Evolutionary conservation across 2,888 invertebrate genomes (phyloP), one percentile per base, ranked within the genome.

Genomic region (Nudaria mundana): DNA sequence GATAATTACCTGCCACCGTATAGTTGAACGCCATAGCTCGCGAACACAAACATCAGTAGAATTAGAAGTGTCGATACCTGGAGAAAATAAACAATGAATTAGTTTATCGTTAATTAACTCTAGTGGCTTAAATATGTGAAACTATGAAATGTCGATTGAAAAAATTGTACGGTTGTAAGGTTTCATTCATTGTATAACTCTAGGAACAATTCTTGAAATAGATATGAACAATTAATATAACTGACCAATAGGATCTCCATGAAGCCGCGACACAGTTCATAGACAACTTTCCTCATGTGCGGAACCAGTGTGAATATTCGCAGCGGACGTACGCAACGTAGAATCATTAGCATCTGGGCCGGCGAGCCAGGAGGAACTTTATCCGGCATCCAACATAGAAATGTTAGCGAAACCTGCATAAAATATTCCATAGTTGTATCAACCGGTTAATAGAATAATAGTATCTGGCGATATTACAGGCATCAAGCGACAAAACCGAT

Each of bases 211-310:
- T n/a, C n/a, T n/a, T n/a, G n/a, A n/a, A n/a, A n/a, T n/a, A n/a
- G n/a, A n/a, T n/a, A n/a, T 10, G 7, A 20, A 7, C 3, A 6
- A n/a, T 0, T 32, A 3, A 6, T 15, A 0, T 0, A 5, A 24
- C 52, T 52, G 32, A 98, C 99, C 83, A 99, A 89, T 34, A 99
- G 83, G 60, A 99, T 99, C 89, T 99, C 99, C 82, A 99, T 99
- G 88, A 99, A 99, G 16, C 99, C 99, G 56, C 98, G 91, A 70
- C 98, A 98, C 39, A 99, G 90, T 74, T 99, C 99, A 78, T 98
- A 98, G 37, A 99, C 99, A 12, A 99, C 99, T 87, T 98, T 97
- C 53, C 99, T 92, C 97, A 99, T 99, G 79, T 99, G 99, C 34
- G 99, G 99, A 18, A 99, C 98, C 37, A 99, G 90, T 16, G 98